Percentiles rank a stretch among this genome's conserved stretches.
phyloP scores from a whole-genome alignment of 2,888 invertebrate species.

The Diadegma fenestrale region DNA sequence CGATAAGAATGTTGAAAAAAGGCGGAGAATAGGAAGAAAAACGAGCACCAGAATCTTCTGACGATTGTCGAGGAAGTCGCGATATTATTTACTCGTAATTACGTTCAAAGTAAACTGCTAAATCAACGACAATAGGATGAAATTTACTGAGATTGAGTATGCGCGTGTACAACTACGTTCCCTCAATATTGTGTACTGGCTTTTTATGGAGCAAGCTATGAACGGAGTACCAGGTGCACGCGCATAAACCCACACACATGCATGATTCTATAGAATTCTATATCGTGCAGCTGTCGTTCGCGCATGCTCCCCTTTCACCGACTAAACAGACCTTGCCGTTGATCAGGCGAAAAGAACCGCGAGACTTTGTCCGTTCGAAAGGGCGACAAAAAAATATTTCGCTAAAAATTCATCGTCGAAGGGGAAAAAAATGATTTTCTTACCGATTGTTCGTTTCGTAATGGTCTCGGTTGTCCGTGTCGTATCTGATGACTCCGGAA shows the following conservation, averaged over 20 bases:
- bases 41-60: background rate
- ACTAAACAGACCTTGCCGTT: background rate
- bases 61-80: background rate
- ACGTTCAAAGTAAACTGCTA: background rate
- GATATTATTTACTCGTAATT: background rate
- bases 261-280: slow-evolving; percentile 57
- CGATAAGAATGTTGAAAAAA: background rate
- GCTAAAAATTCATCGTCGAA: background rate
- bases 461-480: slow-evolving; percentile 80
- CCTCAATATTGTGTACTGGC: slow-evolving; percentile 38
- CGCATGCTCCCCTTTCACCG: slow-evolving; percentile 44
- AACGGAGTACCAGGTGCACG: slow-evolving; percentile 48
- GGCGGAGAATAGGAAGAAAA: background rate
- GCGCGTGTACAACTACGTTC: slow-evolving; percentile 34
- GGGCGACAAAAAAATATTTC: background rate
- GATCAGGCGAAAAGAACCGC: slow-evolving; percentile 37
- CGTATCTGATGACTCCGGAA: slow-evolving; percentile 78
- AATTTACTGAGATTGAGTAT: slow-evolving; percentile 17
- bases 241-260: slow-evolving; percentile 9
- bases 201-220: slow-evolving; percentile 17
- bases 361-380: slow-evolving; percentile 35
- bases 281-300: slow-evolving; percentile 65
- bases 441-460: slow-evolving; percentile 79
- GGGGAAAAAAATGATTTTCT: slow-evolving; percentile 47
- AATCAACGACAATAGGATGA: background rate